Base-by-base conservation (phyloP, 30 jellyfish, hydroid and myxozoan genomes). In the Sanderia malayensis region DNA sequence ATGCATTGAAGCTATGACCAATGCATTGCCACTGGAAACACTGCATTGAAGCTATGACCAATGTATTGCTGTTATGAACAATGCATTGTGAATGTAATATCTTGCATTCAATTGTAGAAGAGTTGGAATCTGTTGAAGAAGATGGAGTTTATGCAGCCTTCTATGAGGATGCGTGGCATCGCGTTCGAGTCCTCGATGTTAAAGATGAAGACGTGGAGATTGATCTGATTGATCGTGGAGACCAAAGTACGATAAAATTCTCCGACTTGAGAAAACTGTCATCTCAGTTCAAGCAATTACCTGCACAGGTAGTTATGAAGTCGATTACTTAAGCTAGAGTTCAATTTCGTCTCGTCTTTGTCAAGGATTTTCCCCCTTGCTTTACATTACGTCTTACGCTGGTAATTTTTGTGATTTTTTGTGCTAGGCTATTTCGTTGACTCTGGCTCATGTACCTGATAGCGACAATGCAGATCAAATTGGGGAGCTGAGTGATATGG, bases 231-330 rank as follows among this genome's bases (percentile, higher is more conserved):
- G 97, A 89, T 68, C 83, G 82, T 33, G 97, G 97, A 11, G 86
- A 82, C 55, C 66, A 58, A 31, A 80, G 80, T 0, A 71, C 41
- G 30, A 85, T 67, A 21, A 25, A 81, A 22, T 30, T 21, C 25
- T 58, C 79, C 0, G 95, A 77, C 13, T 34, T 89, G 26, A 82
- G 82, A 45, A 72, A 89, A 28, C 77, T 89, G 34, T 94, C 82
- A 1, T 32, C 76, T 31, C 89, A 74, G 60, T 80, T 63, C 47
- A 73, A 64, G 41, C 37, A 46, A n/a, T 72, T 87, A 11, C 96
- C 96, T 0, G 70, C 79, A 64, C 96, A 87, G 86, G 96, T 87
- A n/a, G n/a, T n/a, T n/a, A n/a, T n/a, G n/a, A n/a, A n/a, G n/a
- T n/a, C n/a, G n/a, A n/a, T n/a, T n/a, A n/a, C n/a, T n/a, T n/a